A percentile compares a stretch with the other conserved stretches of the same genome.
These are phyloP conservation scores for Sebastes itinus DNA, from an alignment of 2,797 vertebrate species.

Conservation along the genomic window DNA sequence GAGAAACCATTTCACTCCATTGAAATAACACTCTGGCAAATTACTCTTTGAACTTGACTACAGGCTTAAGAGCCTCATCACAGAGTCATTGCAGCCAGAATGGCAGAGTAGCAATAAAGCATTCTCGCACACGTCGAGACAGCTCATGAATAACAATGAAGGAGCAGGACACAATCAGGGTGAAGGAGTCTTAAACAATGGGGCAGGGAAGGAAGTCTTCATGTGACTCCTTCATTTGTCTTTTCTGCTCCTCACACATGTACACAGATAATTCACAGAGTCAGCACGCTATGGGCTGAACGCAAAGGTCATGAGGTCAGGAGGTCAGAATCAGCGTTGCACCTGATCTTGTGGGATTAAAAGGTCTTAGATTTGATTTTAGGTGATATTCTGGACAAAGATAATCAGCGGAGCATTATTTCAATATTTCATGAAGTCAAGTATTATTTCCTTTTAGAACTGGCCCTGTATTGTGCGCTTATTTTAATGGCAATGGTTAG, in stretches of 20 bases:
- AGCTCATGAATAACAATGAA: conserved; percentile 76
- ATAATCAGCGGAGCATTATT: background rate
- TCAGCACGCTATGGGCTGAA: background rate
- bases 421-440: background rate
- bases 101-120: conserved; percentile 71
- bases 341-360: background rate
- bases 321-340: background rate
- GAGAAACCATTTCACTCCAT: conserved; percentile 64
- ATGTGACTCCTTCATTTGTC: conserved; percentile 48
- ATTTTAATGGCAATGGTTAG: background rate
- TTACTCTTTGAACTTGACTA: conserved; percentile 74
- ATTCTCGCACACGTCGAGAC: conserved; percentile 53
- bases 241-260: conserved; percentile 24
- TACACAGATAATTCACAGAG: conserved; percentile 39
- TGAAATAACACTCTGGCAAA: conserved; percentile 73
- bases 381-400: background rate
- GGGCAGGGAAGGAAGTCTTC: conserved; percentile 43
- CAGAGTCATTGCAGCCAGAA: conserved; percentile 68
- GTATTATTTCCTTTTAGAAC: background rate
- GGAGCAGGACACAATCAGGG: conserved; percentile 56
- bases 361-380: background rate
- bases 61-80: conserved; percentile 70
- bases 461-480: background rate
- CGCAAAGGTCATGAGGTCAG: conserved; percentile 34
- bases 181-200: conserved; percentile 63